Evolutionary conservation across 2,797 vertebrate species (phyloP).

Genomic region (Echiichthys vipera): DNA sequence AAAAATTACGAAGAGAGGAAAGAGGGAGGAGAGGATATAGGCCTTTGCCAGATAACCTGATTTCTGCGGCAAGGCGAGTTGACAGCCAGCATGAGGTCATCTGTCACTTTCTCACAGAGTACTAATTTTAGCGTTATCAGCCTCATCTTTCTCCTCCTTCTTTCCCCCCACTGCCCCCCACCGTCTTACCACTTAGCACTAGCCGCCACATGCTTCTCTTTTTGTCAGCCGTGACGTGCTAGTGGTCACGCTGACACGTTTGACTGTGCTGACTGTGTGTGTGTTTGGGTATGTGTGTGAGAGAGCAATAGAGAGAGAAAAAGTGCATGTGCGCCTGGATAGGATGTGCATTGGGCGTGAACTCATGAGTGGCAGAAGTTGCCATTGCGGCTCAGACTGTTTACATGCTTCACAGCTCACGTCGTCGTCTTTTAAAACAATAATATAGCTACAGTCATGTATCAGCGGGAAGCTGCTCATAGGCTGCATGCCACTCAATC

Average conservation of each 20-base stretch:
- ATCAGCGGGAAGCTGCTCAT: slow-evolving; percentile 5
- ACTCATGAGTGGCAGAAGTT: slow-evolving; percentile 13
- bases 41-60: slow-evolving; percentile 45
- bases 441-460: slow-evolving; percentile 16
- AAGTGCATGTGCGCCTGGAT: neutral
- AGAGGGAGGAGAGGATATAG: slow-evolving; percentile 6
- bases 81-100: slow-evolving; percentile 74
- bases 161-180: neutral
- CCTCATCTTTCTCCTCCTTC: slow-evolving; percentile 49
- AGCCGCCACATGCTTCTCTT: slow-evolving; percentile 39
- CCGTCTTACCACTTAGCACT: slow-evolving; percentile 54
- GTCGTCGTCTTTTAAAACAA: slow-evolving; percentile 11
- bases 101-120: slow-evolving; percentile 68
- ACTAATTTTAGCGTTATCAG: slow-evolving; percentile 75
- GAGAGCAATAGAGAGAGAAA: neutral
- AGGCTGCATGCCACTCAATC: neutral
- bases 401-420: slow-evolving; percentile 31
- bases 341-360: slow-evolving; percentile 3
- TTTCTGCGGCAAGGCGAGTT: slow-evolving; percentile 55
- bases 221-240: slow-evolving; percentile 48
- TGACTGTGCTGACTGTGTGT: slow-evolving; percentile 12
- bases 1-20: neutral
- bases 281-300: neutral
- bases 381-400: slow-evolving; percentile 34
- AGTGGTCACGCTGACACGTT: slow-evolving; percentile 54